Percentiles rank a stretch among this genome's conserved stretches.
phyloP scores from a whole-genome alignment of 2,113 vertebrate genomes.

The Apteryx mantelli region DNA sequence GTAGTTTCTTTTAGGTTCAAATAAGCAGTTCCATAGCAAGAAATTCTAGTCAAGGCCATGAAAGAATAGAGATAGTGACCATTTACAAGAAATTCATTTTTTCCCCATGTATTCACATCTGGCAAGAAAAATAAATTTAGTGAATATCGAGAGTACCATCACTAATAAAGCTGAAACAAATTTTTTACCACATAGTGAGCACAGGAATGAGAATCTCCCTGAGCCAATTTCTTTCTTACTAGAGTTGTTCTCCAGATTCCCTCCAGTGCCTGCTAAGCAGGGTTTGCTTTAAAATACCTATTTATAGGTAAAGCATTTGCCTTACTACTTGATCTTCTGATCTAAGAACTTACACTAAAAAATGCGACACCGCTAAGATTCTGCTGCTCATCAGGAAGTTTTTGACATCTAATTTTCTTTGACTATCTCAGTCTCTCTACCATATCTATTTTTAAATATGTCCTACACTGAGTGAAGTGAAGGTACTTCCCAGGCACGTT shows the following conservation, averaged over 20 bases:
- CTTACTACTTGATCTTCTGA: neutral
- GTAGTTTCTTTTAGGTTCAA: neutral
- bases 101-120: neutral
- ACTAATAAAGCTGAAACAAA: neutral
- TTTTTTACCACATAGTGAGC: neutral
- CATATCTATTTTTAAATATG: neutral
- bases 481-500: neutral
- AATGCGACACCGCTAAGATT: neutral
- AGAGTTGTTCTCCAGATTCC: neutral
- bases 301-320: neutral
- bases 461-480: rapidly evolving
- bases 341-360: neutral
- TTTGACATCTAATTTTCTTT: neutral
- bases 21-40: neutral
- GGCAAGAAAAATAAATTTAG: neutral
- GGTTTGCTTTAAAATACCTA: neutral
- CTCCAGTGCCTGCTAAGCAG: neutral
- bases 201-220: neutral
- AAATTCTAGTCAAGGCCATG: neutral
- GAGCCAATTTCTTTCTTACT: neutral
- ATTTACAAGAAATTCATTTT: neutral
- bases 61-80: neutral
- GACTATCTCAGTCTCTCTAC: neutral
- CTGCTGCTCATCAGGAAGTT: neutral
- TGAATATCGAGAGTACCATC: neutral